Percentiles rank a stretch among this genome's conserved stretches.
Conservation (phyloP, 2,113 vertebrate genomes). For the Heptranchias perlo region DNA sequence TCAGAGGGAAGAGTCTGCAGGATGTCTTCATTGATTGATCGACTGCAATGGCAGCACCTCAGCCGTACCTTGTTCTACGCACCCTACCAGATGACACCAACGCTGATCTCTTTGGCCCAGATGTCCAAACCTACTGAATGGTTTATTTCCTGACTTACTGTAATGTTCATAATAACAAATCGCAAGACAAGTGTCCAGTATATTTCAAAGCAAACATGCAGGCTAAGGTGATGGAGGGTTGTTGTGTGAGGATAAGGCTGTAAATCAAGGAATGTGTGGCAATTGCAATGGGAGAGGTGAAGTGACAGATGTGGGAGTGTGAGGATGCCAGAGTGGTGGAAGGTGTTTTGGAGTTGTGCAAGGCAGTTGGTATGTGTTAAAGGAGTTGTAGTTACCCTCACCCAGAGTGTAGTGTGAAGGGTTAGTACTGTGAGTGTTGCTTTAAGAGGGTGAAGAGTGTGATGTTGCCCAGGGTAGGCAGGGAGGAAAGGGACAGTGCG, state of each 20-base stretch:
- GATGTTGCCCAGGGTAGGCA: not conserved
- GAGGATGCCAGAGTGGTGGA: too few species aligned
- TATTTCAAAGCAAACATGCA: not conserved
- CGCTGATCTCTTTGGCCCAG: not conserved
- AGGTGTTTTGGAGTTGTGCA: too few species aligned
- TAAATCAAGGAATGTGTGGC: not conserved
- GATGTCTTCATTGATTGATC: not conserved
- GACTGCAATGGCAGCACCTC: not conserved
- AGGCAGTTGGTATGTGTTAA: too few species aligned
- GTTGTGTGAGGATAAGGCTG: not conserved
- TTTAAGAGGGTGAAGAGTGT: not conserved
- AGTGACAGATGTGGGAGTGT: not conserved
- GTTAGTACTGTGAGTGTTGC: not conserved
- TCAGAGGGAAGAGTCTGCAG: not conserved
- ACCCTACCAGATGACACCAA: not conserved
- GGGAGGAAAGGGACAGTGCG: not conserved
- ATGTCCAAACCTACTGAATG: not conserved
- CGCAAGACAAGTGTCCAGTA: not conserved
- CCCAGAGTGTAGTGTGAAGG: not conserved
- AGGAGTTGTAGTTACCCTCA: too few species aligned
- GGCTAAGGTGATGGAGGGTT: too few species aligned
- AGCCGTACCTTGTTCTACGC: not conserved
- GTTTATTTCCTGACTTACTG: not conserved
- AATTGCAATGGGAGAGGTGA: not conserved
- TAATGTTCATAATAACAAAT: too few species aligned